phyloP scores from a whole-genome alignment of 37 sponge, comb jelly and placozoan genomes.

The Spongilla lacustris region DNA sequence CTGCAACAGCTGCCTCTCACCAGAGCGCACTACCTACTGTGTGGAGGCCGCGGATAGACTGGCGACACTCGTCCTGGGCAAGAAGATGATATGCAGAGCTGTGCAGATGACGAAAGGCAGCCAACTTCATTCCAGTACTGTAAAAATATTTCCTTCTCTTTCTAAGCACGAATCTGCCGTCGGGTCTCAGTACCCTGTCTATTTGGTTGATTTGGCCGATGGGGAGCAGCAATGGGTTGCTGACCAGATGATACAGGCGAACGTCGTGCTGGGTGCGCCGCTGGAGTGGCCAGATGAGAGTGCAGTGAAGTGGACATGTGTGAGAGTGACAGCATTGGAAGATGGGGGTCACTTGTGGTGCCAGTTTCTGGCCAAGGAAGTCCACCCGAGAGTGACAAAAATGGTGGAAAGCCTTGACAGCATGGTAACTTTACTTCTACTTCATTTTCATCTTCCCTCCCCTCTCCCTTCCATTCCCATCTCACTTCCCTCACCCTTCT shows the following conservation, averaged over 20 bases:
- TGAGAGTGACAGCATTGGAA: constrained; percentile 32
- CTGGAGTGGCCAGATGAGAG: constrained; percentile 32
- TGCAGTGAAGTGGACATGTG: constrained; percentile 40
- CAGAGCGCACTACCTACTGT: neutral
- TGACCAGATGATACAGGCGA: constrained; percentile 4
- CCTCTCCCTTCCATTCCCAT: neutral
- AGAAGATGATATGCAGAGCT: constrained; percentile 27
- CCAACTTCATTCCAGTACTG: neutral
- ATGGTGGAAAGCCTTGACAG: constrained; percentile 8
- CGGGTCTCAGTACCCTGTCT: constrained; percentile 30
- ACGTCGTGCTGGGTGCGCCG: constrained; percentile 3
- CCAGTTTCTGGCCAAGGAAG: constrained; percentile 39
- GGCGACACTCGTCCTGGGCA: constrained; percentile 5
- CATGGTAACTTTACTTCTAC: constrained; percentile 17
- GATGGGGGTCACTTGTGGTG: constrained; percentile 49
- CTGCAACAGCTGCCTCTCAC: neutral
- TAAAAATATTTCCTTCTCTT: constrained; percentile 9
- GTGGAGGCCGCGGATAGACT: constrained; percentile 7
- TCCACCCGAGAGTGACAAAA: neutral
- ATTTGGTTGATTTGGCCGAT: constrained; percentile 30
- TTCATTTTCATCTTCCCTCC: neutral
- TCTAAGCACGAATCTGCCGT: neutral
- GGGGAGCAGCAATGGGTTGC: constrained; percentile 23
- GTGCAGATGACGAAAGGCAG: neutral
- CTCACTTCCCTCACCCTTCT: neutral